Base-by-base conservation (phyloP, 2,113 vertebrate species). In the Geococcyx californianus region DNA sequence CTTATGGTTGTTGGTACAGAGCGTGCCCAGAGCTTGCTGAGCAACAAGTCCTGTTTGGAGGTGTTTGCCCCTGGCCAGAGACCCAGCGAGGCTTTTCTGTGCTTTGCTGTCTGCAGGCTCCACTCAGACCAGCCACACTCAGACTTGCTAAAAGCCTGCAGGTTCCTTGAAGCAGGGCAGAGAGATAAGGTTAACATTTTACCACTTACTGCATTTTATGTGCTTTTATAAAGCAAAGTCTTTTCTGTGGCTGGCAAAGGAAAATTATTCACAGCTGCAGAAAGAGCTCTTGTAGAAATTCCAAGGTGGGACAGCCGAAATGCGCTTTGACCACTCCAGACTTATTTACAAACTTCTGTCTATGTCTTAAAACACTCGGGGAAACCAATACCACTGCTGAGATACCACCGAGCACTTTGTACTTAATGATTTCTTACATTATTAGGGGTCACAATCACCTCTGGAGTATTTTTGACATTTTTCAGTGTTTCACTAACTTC, bases 351-450 rank as follows among this genome's bases (percentile, higher is more conserved):
- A 36, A 26, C 40, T 80, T 1, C 0, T 7, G 12, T 23, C 28
- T 42, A 1, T 44, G 72, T 58, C 38, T 4, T 11, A 9, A 0
- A 3, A 7, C 4, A 20, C 14, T 28, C 1, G 0, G 14, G n/a
- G 16, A 19, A 8, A 36, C 13, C 55, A 40, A 11, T 23, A 17
- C 18, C 11, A 26, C 36, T n/a, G 44, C 45, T 66, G 11, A 5
- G 11, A 16, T 29, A 31, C 25, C 28, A 47, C 40, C 13, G 49
- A 5, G 21, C 7, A 6, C 47, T 19, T 45, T 68, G 38, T 18
- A 14, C 38, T 59, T 34, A 45, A 1, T 13, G 72, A 40, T 26
- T 40, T 45, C 52, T 51, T 6, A 5, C 34, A 20, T 19, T 21
- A 10, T 33, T 24, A 9, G 59, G n/a, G 51, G 6, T 44, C 74